Evolutionary conservation across 2,797 vertebrate genomes (phyloP).

Genomic region (Geotrypetes seraphini): DNA sequence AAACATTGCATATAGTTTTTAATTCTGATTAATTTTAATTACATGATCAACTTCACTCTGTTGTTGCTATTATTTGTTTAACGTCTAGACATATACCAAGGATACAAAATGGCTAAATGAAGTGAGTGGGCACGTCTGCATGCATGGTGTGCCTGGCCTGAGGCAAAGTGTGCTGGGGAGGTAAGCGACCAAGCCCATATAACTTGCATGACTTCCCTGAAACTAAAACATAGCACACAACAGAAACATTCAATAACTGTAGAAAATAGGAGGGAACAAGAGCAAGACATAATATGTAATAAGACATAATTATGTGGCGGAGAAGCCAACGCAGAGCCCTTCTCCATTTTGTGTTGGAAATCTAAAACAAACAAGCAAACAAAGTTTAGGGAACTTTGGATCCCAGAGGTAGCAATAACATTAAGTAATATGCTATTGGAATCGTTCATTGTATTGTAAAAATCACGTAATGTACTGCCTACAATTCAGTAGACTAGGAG

Average conservation of each 20-base stretch:
- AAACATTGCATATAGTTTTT: too few relatives aligned
- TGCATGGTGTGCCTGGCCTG: background rate
- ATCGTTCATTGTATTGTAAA: too few relatives aligned
- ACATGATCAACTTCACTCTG: too few relatives aligned
- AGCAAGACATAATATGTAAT: background rate
- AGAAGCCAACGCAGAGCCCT: background rate
- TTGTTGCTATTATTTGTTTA: conserved; percentile 1
- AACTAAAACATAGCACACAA: background rate
- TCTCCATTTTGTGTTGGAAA: too few relatives aligned
- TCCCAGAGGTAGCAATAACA: too few relatives aligned
- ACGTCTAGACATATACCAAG: conserved; percentile 7
- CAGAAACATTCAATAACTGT: too few relatives aligned
- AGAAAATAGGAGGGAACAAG: background rate
- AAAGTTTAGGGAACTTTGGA: too few relatives aligned
- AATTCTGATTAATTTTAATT: too few relatives aligned
- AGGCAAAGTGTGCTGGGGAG: background rate
- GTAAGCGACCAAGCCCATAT: conserved; percentile 1
- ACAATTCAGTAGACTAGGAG: too few relatives aligned
- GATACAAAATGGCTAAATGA: background rate
- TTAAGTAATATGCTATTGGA: too few relatives aligned
- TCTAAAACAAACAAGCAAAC: too few relatives aligned
- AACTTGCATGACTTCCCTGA: background rate
- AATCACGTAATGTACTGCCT: too few relatives aligned
- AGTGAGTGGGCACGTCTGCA: background rate
- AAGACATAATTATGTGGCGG: background rate